A percentile compares a stretch with the other conserved stretches of the same genome.
Evolutionary conservation across 2,113 vertebrate species (phyloP).

Genomic region (Spea bombifrons): DNA sequence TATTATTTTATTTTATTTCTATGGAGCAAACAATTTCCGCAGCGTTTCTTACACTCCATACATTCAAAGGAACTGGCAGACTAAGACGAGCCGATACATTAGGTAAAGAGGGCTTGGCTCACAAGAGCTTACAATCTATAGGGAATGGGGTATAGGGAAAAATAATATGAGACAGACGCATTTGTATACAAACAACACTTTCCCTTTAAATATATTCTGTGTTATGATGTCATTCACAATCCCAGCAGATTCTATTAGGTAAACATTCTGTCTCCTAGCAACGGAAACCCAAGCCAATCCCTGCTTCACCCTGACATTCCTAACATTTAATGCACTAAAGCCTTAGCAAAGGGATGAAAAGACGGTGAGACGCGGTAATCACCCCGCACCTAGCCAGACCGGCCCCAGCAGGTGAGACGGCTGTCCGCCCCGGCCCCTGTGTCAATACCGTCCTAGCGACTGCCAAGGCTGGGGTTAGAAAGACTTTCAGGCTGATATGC

Average conservation of each 20-base stretch:
- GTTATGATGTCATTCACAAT: not conserved
- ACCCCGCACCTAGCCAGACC: conserved; percentile 3
- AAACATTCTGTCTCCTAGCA: conserved; percentile 29
- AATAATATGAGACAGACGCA: too few relatives aligned
- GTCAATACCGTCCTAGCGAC: too few relatives aligned
- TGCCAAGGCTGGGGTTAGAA: too few relatives aligned
- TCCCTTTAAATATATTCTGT: not conserved
- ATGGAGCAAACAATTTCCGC: too few relatives aligned
- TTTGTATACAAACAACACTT: not conserved
- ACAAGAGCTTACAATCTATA: not conserved
- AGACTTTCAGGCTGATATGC: too few relatives aligned
- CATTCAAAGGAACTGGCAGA: too few relatives aligned
- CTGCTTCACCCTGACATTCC: conserved; percentile 27
- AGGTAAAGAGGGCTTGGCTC: not conserved
- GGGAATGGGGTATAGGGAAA: too few relatives aligned
- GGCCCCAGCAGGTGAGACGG: not conserved
- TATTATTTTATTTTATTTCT: too few relatives aligned
- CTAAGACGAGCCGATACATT: too few relatives aligned
- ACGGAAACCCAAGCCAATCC: conserved; percentile 13
- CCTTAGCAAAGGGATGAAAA: conserved; percentile 14
- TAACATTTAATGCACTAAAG: conserved; percentile 3
- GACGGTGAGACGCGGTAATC: conserved; percentile 5
- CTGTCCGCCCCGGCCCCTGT: too few relatives aligned
- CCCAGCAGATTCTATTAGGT: not conserved
- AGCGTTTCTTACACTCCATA: too few relatives aligned